Base-by-base conservation (phyloP, 1,140 invertebrate species). In the Galendromus occidentalis region DNA sequence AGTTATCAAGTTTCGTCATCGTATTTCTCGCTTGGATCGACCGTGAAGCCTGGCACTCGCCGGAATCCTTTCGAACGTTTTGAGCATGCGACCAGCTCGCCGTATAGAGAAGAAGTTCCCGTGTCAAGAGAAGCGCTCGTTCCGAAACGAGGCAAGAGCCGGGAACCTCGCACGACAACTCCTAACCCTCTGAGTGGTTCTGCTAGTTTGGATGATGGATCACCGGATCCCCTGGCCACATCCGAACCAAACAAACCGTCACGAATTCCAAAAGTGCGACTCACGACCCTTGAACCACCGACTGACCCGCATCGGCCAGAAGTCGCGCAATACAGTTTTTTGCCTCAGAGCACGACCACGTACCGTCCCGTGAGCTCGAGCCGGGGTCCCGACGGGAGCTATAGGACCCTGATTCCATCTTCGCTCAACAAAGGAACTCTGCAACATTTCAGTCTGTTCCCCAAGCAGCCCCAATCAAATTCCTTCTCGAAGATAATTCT, bases 371-470 rank as follows among this genome's bases (percentile, higher is more conserved):
- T 4, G 25, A 59, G 14, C 14, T 25, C 33, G 25, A 59, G 51
- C 17, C 51, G 14, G 20, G 25, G 51, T 33, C 51, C 22, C 25
- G 51, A 29, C 20, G 25, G 14, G 7, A 14, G 45, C 51, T 59
- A 29, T 22, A 39, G 51, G 33, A 59, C 51, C 25, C 33, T 59
- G 51, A 22, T 59, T 17, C 51, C 51, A 4, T 59, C 51, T 1
- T 59, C 51, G 51, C 33, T 59, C 14, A 59, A 59, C 51, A 59
- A 59, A 25, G 51, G 51, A 17, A 59, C 51, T 17, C 22, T 59
- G 14, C 51, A 59, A 22, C 51, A 59, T 33, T 59, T 59, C 51
- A 59, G 51, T 9, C 20, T 59, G 12, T 59, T 20, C 22, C 51
- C 51, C 17, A 59, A 59, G 33, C 33, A 59, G 14, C 14, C 51